A percentile compares a stretch with the other conserved stretches of the same genome.
phyloP scores from a whole-genome alignment of 2,888 invertebrate genomes.

The Leptinotarsa juncta region DNA sequence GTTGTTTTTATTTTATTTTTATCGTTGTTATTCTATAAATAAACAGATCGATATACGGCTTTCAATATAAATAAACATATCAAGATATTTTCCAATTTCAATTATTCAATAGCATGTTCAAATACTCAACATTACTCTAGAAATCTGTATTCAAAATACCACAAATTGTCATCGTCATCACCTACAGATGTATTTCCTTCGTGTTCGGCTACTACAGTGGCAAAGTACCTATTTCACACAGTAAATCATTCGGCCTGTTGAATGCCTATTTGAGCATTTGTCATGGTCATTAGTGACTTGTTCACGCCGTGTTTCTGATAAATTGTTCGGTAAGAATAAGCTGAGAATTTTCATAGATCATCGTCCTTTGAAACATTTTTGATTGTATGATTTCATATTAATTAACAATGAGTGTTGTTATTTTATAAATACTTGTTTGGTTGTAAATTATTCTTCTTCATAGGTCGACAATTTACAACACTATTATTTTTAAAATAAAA shows the following conservation, averaged over 20 bases:
- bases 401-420: neutral
- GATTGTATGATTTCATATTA: neutral
- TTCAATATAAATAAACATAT: too few relatives aligned
- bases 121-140: too few relatives aligned
- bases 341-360: conserved; percentile 30
- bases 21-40: too few relatives aligned
- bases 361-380: neutral
- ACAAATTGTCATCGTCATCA: neutral
- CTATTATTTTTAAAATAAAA: too few relatives aligned
- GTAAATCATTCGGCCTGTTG: conserved; percentile 56
- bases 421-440: neutral
- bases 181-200: neutral
- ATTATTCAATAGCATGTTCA: too few relatives aligned
- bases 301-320: conserved; percentile 41
- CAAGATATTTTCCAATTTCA: too few relatives aligned
- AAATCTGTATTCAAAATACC: too few relatives aligned
- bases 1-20: too few relatives aligned
- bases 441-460: neutral
- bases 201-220: conserved; percentile 26
- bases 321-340: conserved; percentile 36
- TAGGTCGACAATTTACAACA: too few relatives aligned
- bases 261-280: conserved; percentile 50
- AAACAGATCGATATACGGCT: too few relatives aligned
- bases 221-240: conserved; percentile 48
- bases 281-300: conserved; percentile 50